Conservation (phyloP, 2,888 invertebrate genomes). For the Drosophila peninsularis region DNA sequence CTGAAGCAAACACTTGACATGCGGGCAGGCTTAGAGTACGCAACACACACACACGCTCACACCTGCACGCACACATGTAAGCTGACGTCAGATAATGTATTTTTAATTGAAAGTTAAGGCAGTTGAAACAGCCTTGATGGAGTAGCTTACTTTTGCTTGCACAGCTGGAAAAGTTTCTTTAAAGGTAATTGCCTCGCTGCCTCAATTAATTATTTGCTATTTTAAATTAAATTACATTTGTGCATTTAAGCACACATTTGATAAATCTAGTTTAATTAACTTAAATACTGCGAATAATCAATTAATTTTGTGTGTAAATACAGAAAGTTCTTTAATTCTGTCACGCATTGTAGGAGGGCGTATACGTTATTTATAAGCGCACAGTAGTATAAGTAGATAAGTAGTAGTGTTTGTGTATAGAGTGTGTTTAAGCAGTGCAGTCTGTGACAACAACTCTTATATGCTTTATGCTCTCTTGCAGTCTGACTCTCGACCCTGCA, state of each 20-base stretch:
- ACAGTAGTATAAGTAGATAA: neutral
- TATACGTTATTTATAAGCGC: neutral
- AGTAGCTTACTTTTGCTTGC: neutral
- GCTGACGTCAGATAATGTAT: constrained; percentile 60
- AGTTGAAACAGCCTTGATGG: constrained; percentile 22
- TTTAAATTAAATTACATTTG: neutral
- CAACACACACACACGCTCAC: constrained; percentile 9
- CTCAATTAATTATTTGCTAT: neutral
- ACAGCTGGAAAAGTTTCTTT: neutral
- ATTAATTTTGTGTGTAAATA: neutral
- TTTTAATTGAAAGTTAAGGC: constrained; percentile 72
- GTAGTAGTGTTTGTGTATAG: too few species aligned
- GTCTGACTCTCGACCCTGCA: too few species aligned
- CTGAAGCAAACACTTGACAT: constrained; percentile 39
- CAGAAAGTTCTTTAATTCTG: neutral
- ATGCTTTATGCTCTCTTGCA: neutral
- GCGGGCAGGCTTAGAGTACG: constrained; percentile 34
- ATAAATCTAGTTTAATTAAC: neutral
- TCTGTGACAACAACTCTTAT: neutral
- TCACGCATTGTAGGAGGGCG: neutral
- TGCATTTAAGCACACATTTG: neutral
- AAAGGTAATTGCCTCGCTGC: neutral
- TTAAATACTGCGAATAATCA: neutral
- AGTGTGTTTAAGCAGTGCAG: neutral
- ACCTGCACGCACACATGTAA: neutral